These are phyloP conservation scores for Bombus haemorrhoidalis DNA, from an alignment of 1,140 invertebrate species.

Conservation along the genomic window DNA sequence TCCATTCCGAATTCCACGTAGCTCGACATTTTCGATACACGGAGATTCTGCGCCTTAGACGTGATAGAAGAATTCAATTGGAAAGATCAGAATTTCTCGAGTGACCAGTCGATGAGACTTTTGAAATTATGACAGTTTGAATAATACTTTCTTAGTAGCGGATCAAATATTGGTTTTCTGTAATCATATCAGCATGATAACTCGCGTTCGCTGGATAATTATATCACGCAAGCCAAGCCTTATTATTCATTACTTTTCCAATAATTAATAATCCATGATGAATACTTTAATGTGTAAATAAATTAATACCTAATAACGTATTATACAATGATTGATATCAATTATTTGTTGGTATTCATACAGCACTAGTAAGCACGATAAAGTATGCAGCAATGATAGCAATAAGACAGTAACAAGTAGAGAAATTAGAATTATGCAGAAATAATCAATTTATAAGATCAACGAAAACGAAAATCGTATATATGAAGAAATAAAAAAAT, in stretches of 20 bases:
- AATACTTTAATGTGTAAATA: neutral
- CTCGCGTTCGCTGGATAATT: neutral
- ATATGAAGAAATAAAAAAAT: neutral
- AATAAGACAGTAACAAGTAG: too few relatives aligned
- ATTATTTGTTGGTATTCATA: neutral
- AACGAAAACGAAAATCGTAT: neutral
- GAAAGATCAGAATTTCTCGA: constrained; percentile 29
- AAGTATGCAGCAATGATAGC: neutral
- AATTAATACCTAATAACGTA: neutral
- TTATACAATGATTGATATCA: neutral
- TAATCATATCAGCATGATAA: neutral
- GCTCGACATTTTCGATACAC: constrained; percentile 46
- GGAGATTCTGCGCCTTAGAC: constrained; percentile 15
- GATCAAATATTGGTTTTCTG: neutral
- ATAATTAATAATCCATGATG: neutral
- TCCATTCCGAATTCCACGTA: too few relatives aligned
- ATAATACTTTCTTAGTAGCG: neutral
- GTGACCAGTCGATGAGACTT: neutral
- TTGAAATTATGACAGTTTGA: neutral
- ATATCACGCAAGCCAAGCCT: neutral
- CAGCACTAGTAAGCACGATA: neutral
- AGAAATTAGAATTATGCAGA: neutral
- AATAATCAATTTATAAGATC: neutral
- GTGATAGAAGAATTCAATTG: constrained; percentile 11
- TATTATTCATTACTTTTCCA: neutral